These are phyloP conservation scores for Pardalotus punctatus DNA, from an alignment of 2,113 vertebrate species.

Conservation along the genomic window DNA sequence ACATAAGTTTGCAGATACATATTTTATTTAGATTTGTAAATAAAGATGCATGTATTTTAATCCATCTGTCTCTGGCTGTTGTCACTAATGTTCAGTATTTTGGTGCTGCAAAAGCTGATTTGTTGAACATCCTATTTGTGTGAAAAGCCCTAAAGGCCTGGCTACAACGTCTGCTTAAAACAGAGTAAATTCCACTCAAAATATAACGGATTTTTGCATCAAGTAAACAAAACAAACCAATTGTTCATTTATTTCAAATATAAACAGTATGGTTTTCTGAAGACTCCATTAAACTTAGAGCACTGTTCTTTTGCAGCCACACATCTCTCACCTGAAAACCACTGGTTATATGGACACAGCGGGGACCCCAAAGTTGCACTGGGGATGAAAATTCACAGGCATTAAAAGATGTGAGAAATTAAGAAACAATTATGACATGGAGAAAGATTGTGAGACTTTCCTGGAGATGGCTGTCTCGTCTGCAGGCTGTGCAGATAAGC, in stretches of 20 bases:
- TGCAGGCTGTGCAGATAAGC: neutral
- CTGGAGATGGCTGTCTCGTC: neutral
- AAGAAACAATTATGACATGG: neutral
- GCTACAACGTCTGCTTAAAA: neutral
- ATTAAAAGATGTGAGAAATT: neutral
- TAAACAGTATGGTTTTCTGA: rapidly evolving
- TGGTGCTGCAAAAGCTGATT: neutral
- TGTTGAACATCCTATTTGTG: neutral
- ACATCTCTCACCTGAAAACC: neutral
- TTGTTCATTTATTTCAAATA: neutral
- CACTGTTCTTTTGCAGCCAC: neutral
- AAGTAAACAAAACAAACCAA: neutral
- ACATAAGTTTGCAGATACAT: neutral
- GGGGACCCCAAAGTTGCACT: neutral
- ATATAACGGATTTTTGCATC: neutral
- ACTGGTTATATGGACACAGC: neutral
- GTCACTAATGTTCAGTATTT: neutral
- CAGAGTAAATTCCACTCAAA: neutral
- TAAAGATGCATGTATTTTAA: neutral
- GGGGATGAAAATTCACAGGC: neutral
- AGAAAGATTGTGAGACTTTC: neutral
- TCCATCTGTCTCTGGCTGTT: neutral
- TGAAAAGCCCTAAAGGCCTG: neutral
- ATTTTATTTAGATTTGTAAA: neutral
- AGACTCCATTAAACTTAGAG: neutral